A percentile compares a stretch with the other conserved stretches of the same genome.
Conservation (phyloP, 2,888 invertebrate species). For the Rotaria magnacalcarata region DNA sequence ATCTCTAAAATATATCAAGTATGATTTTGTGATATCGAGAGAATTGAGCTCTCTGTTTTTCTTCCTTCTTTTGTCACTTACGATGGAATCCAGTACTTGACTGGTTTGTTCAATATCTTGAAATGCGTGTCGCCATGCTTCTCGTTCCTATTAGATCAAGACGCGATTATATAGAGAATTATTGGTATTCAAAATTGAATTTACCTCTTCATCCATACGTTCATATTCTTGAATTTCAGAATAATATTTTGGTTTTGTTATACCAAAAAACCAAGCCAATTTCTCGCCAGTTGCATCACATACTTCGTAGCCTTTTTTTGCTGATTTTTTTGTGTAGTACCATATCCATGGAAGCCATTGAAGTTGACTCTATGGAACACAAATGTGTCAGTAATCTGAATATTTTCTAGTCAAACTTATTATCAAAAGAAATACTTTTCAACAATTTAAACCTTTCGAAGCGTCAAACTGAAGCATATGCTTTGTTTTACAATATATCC, state of each 20-base stretch:
- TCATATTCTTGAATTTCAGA: constrained; percentile 45
- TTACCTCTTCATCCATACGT: constrained; percentile 37
- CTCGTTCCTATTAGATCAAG: background rate
- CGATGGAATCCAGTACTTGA: background rate
- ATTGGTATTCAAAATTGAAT: background rate
- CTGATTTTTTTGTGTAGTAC: background rate
- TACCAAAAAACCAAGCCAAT: constrained; percentile 45
- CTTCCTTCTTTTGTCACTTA: background rate
- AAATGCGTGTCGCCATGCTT: constrained; percentile 24
- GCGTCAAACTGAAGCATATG: no score
- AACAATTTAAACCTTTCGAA: no score
- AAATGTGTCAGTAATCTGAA: background rate
- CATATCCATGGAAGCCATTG: constrained; percentile 25
- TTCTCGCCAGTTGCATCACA: constrained; percentile 44
- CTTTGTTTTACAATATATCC: no score
- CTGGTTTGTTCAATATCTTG: background rate
- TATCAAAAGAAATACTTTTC: no score
- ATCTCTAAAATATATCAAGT: background rate
- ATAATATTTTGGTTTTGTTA: constrained; percentile 44
- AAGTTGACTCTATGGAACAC: background rate
- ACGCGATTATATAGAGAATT: background rate
- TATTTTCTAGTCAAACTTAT: no score
- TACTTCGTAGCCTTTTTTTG: constrained; percentile 8
- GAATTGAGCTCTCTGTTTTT: background rate
- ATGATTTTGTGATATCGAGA: background rate